These are phyloP conservation scores for Cherax quadricarinatus DNA, from an alignment of 1,140 invertebrate genomes.

Conservation along the genomic window DNA sequence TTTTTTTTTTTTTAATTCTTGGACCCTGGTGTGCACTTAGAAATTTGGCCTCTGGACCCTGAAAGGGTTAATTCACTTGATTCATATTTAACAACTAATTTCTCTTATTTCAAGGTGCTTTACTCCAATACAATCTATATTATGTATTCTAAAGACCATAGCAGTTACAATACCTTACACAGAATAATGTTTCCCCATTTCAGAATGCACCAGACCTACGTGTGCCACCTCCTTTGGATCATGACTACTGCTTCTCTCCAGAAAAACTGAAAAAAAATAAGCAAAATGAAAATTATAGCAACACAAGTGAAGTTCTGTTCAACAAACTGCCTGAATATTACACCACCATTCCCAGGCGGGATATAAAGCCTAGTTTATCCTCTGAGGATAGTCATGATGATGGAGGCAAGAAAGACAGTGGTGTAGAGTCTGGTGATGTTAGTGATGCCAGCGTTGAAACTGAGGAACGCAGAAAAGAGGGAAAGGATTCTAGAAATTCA, in stretches of 20 bases:
- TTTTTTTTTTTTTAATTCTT: too few species aligned
- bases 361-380: slow-evolving; percentile 39
- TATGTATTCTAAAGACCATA: too few species aligned
- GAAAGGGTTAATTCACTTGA: too few species aligned
- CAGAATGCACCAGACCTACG: slow-evolving; percentile 37
- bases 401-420: slow-evolving; percentile 77
- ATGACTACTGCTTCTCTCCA: slow-evolving; percentile 78
- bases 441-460: slow-evolving; percentile 77
- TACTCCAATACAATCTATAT: too few species aligned
- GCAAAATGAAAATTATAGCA: background rate
- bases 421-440: slow-evolving; percentile 77
- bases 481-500: background rate
- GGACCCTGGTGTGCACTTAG: too few species aligned
- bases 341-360: slow-evolving; percentile 33
- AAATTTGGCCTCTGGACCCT: too few species aligned
- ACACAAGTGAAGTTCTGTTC: background rate
- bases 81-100: too few species aligned
- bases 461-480: slow-evolving; percentile 66
- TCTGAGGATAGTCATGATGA: slow-evolving; percentile 57
- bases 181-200: background rate
- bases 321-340: slow-evolving; percentile 62
- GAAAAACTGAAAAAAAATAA: slow-evolving; percentile 61
- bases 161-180: background rate
- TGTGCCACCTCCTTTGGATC: slow-evolving; percentile 77
- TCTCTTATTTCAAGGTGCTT: too few species aligned